phyloP scores from a whole-genome alignment of 2,888 invertebrate species.

The Chloromyia formosa region DNA sequence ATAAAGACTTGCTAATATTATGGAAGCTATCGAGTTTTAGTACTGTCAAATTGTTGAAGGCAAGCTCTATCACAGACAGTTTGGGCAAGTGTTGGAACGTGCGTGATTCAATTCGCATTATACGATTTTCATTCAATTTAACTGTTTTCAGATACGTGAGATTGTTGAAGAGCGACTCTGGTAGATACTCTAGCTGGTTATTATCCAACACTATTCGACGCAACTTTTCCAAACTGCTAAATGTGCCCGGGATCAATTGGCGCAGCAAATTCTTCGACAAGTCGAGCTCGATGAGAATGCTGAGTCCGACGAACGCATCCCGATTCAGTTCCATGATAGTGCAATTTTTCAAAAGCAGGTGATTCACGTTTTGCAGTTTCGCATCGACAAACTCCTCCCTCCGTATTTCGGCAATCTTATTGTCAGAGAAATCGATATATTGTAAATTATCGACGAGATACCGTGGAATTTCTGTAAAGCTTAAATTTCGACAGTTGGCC shows the following conservation, averaged over 20 bases:
- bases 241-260: slow-evolving; percentile 74
- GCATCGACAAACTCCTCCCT: slow-evolving; percentile 75
- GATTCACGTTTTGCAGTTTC: slow-evolving; percentile 81
- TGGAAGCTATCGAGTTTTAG: slow-evolving; percentile 73
- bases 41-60: slow-evolving; percentile 77
- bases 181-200: slow-evolving; percentile 77
- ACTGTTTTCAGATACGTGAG: slow-evolving; percentile 79
- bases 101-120: slow-evolving; percentile 74
- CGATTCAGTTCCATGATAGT: slow-evolving; percentile 76
- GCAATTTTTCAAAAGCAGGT: slow-evolving; percentile 79
- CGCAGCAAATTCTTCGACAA: slow-evolving; percentile 78
- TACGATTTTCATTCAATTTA: slow-evolving; percentile 78
- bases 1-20: slow-evolving; percentile 73
- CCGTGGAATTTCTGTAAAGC: slow-evolving; percentile 75
- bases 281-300: slow-evolving; percentile 83
- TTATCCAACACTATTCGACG: slow-evolving; percentile 77
- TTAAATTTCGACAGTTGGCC: slow-evolving; percentile 78
- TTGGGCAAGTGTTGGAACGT: slow-evolving; percentile 77
- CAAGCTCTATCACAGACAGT: slow-evolving; percentile 74
- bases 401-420: slow-evolving; percentile 72
- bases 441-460: slow-evolving; percentile 77
- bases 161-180: slow-evolving; percentile 79
- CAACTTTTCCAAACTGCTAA: slow-evolving; percentile 75
- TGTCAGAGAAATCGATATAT: slow-evolving; percentile 77
- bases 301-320: slow-evolving; percentile 78